Conservation (phyloP, 2,113 vertebrate species). For the Trichechus manatus region DNA sequence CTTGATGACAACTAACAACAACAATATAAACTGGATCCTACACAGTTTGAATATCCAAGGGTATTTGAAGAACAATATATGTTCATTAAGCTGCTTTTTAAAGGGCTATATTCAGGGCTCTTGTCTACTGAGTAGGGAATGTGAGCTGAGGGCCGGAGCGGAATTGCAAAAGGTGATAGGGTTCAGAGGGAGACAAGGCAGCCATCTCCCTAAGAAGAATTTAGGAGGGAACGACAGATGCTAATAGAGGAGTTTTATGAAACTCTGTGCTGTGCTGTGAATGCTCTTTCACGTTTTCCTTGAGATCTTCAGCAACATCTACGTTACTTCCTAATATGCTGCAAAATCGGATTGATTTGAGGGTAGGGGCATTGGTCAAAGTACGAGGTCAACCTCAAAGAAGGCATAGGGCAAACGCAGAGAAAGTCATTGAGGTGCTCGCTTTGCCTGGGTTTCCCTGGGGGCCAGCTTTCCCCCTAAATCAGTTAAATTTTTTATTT, state of each 20-base stretch:
- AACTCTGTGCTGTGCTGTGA: neutral
- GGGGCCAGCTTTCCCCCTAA: neutral
- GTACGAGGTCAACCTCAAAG: neutral
- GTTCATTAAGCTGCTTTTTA: neutral
- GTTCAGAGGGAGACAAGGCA: neutral
- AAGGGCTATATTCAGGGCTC: neutral
- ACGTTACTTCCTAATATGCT: too few relatives aligned
- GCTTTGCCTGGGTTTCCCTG: neutral
- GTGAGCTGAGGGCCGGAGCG: neutral
- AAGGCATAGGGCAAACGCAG: neutral
- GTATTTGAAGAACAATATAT: neutral
- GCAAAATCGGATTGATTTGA: neutral
- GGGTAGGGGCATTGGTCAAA: too few relatives aligned
- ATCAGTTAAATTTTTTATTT: neutral
- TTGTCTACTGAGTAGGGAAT: neutral
- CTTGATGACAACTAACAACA: neutral
- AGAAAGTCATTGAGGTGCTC: fast-evolving
- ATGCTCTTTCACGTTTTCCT: neutral
- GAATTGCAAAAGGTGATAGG: neutral
- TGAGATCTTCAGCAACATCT: neutral
- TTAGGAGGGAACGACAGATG: neutral
- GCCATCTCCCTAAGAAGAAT: neutral
- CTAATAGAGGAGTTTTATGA: neutral
- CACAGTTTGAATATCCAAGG: neutral
- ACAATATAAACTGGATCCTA: too few relatives aligned